These are phyloP conservation scores for Callithrix jacchus DNA, from an alignment of 2,113 vertebrate species.

Conservation along the genomic window DNA sequence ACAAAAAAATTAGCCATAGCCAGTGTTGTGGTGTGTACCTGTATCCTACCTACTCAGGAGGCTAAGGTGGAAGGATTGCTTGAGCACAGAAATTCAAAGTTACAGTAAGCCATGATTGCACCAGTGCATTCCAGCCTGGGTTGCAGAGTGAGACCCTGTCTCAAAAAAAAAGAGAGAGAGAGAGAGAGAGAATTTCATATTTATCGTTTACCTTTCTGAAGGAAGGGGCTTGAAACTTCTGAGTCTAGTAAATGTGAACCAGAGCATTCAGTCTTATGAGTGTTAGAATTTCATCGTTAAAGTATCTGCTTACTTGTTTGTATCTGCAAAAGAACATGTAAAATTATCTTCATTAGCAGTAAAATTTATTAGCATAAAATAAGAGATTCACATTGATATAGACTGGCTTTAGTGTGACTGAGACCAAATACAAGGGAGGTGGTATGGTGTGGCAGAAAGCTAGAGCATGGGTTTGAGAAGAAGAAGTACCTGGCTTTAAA, in stretches of 20 bases:
- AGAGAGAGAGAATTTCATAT: not conserved
- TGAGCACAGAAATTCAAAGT: too few species aligned
- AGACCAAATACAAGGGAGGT: not conserved
- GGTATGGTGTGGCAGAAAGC: not conserved
- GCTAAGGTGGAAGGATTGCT: too few species aligned
- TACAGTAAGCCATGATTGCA: too few species aligned
- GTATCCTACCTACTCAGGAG: too few species aligned
- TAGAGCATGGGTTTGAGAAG: not conserved
- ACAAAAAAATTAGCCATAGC: too few species aligned
- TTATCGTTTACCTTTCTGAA: not conserved
- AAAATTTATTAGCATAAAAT: not conserved
- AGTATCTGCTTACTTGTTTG: not conserved
- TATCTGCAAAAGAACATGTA: not conserved
- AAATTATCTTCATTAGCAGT: not conserved
- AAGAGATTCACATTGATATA: not conserved
- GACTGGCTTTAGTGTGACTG: not conserved
- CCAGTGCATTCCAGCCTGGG: too few species aligned
- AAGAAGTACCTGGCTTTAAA: not conserved
- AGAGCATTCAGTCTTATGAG: not conserved
- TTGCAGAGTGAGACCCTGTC: too few species aligned
- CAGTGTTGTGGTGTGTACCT: too few species aligned
- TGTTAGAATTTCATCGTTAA: not conserved
- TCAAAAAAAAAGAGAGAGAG: too few species aligned
- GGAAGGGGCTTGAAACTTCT: not conserved
- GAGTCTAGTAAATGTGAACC: not conserved